These are phyloP conservation scores for Nymphalis c-album DNA, from an alignment of 2,888 invertebrate species.

Conservation along the genomic window DNA sequence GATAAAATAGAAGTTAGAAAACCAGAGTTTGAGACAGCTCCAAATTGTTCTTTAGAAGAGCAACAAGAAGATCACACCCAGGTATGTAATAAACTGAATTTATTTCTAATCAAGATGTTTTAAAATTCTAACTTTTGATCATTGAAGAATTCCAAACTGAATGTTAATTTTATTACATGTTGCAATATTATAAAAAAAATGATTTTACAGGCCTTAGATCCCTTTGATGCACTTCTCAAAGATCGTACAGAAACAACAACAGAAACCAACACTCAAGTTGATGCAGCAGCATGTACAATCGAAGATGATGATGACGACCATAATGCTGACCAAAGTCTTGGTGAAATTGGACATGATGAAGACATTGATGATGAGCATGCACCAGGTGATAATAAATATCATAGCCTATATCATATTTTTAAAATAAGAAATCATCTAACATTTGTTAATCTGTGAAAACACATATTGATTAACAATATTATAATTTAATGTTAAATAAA, in stretches of 20 bases:
- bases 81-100: constrained; percentile 45
- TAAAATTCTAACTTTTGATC: too few species aligned
- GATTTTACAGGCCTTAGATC: constrained; percentile 67
- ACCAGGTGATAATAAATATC: constrained; percentile 38
- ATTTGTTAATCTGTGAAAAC: too few species aligned
- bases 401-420: neutral
- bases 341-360: constrained; percentile 34
- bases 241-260: constrained; percentile 54
- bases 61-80: constrained; percentile 73
- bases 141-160: too few species aligned
- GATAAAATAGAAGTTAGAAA: constrained; percentile 61
- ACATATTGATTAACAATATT: too few species aligned
- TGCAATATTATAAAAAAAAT: constrained; percentile 1
- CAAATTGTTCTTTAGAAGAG: constrained; percentile 70
- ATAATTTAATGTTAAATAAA: too few species aligned
- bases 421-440: too few species aligned
- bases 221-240: constrained; percentile 74
- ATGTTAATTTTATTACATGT: too few species aligned
- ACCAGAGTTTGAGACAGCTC: constrained; percentile 79
- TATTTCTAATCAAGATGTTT: neutral
- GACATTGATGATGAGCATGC: constrained; percentile 57
- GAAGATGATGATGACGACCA: constrained; percentile 64
- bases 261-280: constrained; percentile 47
- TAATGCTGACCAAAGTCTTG: constrained; percentile 50
- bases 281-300: constrained; percentile 43